These are phyloP conservation scores for Zaprionus camerounensis DNA, from an alignment of 1,140 invertebrate species.

Conservation along the genomic window DNA sequence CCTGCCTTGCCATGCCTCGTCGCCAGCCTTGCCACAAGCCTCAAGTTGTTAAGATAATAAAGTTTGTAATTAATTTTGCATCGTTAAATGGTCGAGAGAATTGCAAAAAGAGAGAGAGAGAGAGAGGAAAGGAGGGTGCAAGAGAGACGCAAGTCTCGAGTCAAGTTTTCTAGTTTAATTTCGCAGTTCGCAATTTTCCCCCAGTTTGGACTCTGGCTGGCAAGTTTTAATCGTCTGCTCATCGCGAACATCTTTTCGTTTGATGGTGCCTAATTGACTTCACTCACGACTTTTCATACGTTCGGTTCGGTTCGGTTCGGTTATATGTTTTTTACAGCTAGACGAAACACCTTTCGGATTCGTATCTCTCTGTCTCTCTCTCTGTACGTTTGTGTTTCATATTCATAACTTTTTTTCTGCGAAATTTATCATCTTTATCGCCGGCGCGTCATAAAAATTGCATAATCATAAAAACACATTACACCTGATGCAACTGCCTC, in stretches of 20 bases:
- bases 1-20: neutral
- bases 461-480: slow-evolving; percentile 68
- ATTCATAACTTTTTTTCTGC: slow-evolving; percentile 56
- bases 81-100: slow-evolving; percentile 61
- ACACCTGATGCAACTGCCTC: slow-evolving; percentile 30
- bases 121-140: too few species aligned
- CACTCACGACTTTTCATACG: slow-evolving; percentile 62
- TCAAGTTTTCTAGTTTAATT: slow-evolving; percentile 36
- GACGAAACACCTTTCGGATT: slow-evolving; percentile 28
- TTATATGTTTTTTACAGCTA: slow-evolving; percentile 39
- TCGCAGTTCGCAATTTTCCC: slow-evolving; percentile 27
- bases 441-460: slow-evolving; percentile 71
- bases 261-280: slow-evolving; percentile 64
- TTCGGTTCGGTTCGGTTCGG: slow-evolving; percentile 4
- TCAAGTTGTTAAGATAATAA: slow-evolving; percentile 80
- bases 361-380: slow-evolving; percentile 7
- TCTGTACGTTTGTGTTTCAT: slow-evolving; percentile 25
- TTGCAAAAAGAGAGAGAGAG: neutral
- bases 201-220: slow-evolving; percentile 28
- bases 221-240: slow-evolving; percentile 43
- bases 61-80: slow-evolving; percentile 82
- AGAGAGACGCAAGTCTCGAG: neutral
- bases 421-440: slow-evolving; percentile 74
- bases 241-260: slow-evolving; percentile 29
- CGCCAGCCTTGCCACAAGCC: slow-evolving; percentile 29